Percentiles rank a stretch among this genome's conserved stretches.
phyloP scores from a whole-genome alignment of 2,888 invertebrate genomes.

The Mythimna vitellina region DNA sequence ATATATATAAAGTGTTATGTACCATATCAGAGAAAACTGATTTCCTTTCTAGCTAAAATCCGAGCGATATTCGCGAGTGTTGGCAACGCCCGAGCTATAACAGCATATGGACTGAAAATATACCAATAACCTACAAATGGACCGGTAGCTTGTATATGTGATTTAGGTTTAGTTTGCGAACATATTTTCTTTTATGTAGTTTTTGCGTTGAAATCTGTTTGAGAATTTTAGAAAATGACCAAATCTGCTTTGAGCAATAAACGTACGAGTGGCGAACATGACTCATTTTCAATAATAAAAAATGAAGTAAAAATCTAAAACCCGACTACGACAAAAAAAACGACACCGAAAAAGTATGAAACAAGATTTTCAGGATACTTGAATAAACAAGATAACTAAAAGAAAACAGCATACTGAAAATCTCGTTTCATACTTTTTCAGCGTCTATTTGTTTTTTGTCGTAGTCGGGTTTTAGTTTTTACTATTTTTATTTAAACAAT shows the following conservation, averaged over 20 bases:
- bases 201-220: background rate
- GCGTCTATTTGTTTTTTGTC: too few species aligned
- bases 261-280: too few species aligned
- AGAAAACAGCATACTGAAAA: too few species aligned
- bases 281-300: background rate
- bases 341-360: too few species aligned
- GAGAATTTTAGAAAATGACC: background rate
- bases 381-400: too few species aligned
- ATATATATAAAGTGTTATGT: conserved; percentile 30
- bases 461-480: too few species aligned
- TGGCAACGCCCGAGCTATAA: conserved; percentile 45
- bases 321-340: too few species aligned
- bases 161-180: conserved; percentile 20
- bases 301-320: too few species aligned
- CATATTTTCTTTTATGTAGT: conserved; percentile 5
- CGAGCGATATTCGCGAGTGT: conserved; percentile 49
- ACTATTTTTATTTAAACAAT: too few species aligned
- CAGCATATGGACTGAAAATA: conserved; percentile 55
- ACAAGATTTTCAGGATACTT: too few species aligned
- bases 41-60: conserved; percentile 56
- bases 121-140: conserved; percentile 49
- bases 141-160: conserved; percentile 27
- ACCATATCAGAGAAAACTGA: conserved; percentile 54
- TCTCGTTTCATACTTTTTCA: too few species aligned
- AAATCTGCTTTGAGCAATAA: background rate